Evolutionary conservation across 1,140 invertebrate species (phyloP), one percentile per base, ranked within the genome.

Genomic region (Drosophila lacteicornis): DNA sequence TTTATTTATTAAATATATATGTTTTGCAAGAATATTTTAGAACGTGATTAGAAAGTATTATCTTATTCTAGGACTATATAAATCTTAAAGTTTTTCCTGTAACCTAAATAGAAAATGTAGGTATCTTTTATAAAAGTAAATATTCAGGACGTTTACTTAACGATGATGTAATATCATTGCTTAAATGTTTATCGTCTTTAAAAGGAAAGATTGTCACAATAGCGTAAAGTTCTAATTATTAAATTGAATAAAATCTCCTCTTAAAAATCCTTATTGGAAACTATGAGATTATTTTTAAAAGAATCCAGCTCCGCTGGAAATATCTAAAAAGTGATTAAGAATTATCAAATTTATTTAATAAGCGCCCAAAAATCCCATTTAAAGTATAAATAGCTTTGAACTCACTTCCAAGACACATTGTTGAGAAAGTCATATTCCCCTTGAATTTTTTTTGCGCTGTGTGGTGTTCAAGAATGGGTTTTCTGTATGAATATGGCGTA

Each of bases 401-500:
- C 4, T 3, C 9, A 12, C 33, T 36, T 36, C 9, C 9, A 11
- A 36, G 11, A 36, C 0, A 13, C 2, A 0, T 17, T 17, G 0
- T 53, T 19, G n/a, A 19, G 30, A 1, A 4, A 22, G 2, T 15
- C 7, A 13, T 7, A 36, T 4, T 4, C 12, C 13, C 6, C 2
- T 5, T 0, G 0, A 36, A 2, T 30, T 40, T 76, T 71, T 25
- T 40, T 22, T 22, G 22, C 40, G 11, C 61, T 25, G 42, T 70
- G 36, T 15, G 19, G n/a, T 11, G 33, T 30, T 13, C 9, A 19
- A 61, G 58, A 43, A 33, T 57, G 60, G 55, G 60, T 47, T 38
- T 22, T 80, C 60, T 56, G 74, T 58, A 55, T 71, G 63, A 58
- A 63, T 75, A 69, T 62, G 59, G 77, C 62, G 46, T 59, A 51